These are phyloP conservation scores for Ametastegia equiseti DNA, from an alignment of 2,888 invertebrate genomes.

Conservation along the genomic window DNA sequence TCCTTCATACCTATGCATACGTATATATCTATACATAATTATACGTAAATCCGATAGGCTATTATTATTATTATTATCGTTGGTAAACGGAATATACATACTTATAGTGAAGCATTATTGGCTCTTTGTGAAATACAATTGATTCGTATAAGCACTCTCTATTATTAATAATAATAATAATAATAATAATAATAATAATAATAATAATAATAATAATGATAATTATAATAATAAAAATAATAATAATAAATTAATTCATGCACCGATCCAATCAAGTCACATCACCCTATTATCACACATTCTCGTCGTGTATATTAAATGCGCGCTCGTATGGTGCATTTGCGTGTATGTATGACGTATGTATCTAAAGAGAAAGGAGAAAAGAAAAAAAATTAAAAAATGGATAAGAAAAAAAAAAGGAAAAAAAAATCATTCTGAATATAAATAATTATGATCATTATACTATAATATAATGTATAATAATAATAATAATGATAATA, in stretches of 20 bases:
- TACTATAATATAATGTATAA: constrained; percentile 59
- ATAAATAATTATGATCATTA: constrained; percentile 27
- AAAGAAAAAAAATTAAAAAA: constrained; percentile 48
- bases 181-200: constrained; percentile 6
- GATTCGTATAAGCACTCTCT: constrained; percentile 71
- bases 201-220: too few relatives aligned
- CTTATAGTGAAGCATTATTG: constrained; percentile 32
- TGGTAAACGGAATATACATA: not conserved
- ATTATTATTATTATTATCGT: not conserved
- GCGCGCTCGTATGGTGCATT: too few relatives aligned
- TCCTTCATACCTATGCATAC: not conserved
- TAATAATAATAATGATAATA: constrained; percentile 53
- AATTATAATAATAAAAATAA: too few relatives aligned
- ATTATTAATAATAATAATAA: constrained; percentile 51
- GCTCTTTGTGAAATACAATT: constrained; percentile 45
- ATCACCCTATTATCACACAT: constrained; percentile 61
- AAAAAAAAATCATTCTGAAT: constrained; percentile 42
- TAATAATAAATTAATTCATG: constrained; percentile 72
- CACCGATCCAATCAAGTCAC: constrained; percentile 71
- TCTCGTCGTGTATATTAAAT: constrained; percentile 59
- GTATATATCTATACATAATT: not conserved
- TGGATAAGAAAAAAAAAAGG: constrained; percentile 49
- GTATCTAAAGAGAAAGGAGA: constrained; percentile 57
- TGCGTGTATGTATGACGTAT: constrained; percentile 66
- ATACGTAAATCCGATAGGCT: not conserved